Evolutionary conservation across 2,888 invertebrate species (phyloP).

Genomic region (Alloplasta piceator): DNA sequence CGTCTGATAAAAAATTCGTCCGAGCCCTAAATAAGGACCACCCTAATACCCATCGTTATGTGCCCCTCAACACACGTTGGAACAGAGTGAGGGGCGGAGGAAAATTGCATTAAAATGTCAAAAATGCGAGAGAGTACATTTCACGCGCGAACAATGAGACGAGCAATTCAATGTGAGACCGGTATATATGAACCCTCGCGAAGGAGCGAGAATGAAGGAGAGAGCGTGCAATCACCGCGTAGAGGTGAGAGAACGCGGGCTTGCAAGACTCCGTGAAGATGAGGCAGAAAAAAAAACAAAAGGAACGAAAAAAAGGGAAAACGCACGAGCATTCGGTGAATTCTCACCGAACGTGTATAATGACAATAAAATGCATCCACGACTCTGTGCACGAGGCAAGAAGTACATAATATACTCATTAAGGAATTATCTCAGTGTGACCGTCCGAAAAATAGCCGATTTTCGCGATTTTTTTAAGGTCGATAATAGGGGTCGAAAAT

Average conservation of each 20-base stretch:
- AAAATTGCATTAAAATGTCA: constrained; percentile 41
- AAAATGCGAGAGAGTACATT: constrained; percentile 55
- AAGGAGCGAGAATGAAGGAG: constrained; percentile 10
- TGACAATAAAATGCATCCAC: constrained; percentile 47
- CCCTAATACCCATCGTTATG: no score
- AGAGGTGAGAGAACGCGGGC: constrained; percentile 58
- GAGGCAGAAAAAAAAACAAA: constrained; percentile 20
- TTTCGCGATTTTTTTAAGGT: no score
- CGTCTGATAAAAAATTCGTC: no score
- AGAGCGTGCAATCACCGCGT: constrained; percentile 29
- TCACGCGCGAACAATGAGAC: constrained; percentile 45
- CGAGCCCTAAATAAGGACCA: no score
- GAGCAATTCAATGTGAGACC: constrained; percentile 6
- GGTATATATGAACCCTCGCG: constrained; percentile 1
- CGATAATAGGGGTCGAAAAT: no score
- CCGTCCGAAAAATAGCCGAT: no score
- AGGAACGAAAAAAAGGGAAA: constrained; percentile 16
- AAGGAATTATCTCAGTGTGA: no score
- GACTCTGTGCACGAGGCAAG: not conserved
- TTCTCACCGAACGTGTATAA: constrained; percentile 30
- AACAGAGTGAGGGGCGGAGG: not conserved
- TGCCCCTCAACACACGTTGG: no score
- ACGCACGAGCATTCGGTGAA: constrained; percentile 21
- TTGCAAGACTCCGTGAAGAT: constrained; percentile 6
- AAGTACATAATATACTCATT: no score